Percentiles rank a stretch among this genome's conserved stretches.
These are phyloP conservation scores for Hemithea aestivaria DNA, from an alignment of 2,888 invertebrate species.

Conservation along the genomic window DNA sequence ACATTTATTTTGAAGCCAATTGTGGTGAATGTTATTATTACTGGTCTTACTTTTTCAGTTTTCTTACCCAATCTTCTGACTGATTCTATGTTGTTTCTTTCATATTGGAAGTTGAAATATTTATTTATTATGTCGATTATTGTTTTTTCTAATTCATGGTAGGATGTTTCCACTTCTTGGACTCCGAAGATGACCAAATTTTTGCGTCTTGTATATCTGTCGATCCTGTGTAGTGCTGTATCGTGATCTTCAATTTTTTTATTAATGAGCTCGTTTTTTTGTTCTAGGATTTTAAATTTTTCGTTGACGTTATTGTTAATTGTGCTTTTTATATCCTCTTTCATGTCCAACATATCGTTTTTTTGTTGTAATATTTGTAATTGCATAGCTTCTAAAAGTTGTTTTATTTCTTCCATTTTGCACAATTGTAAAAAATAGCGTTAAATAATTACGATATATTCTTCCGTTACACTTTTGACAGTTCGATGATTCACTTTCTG, in stretches of 20 bases:
- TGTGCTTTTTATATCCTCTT: slow-evolving; percentile 26
- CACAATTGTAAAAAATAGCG: too few relatives aligned
- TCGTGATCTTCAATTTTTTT: slow-evolving; percentile 29
- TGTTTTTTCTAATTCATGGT: slow-evolving; percentile 32
- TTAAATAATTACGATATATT: too few relatives aligned
- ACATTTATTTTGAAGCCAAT: slow-evolving; percentile 7
- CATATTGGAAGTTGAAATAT: slow-evolving; percentile 16
- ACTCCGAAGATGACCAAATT: slow-evolving; percentile 30
- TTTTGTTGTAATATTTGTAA: slow-evolving; percentile 23
- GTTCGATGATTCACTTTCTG: too few relatives aligned
- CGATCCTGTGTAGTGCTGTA: slow-evolving; percentile 25
- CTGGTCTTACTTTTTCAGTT: slow-evolving; percentile 17
- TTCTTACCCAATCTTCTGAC: slow-evolving; percentile 26
- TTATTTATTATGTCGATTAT: slow-evolving; percentile 25
- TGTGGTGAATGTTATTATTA: slow-evolving; percentile 16
- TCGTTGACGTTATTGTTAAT: slow-evolving; percentile 28
- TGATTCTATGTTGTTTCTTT: slow-evolving; percentile 16
- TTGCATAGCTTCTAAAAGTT: slow-evolving; percentile 22
- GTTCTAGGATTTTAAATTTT: slow-evolving; percentile 20
- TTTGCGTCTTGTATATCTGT: slow-evolving; percentile 25
- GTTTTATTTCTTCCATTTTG: slow-evolving; percentile 15
- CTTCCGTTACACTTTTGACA: too few relatives aligned
- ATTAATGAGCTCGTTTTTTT: slow-evolving; percentile 21
- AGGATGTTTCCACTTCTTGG: slow-evolving; percentile 23
- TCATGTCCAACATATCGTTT: slow-evolving; percentile 26